Base-by-base conservation (phyloP, 2,888 invertebrate genomes). In the Trisateles emortualis region DNA sequence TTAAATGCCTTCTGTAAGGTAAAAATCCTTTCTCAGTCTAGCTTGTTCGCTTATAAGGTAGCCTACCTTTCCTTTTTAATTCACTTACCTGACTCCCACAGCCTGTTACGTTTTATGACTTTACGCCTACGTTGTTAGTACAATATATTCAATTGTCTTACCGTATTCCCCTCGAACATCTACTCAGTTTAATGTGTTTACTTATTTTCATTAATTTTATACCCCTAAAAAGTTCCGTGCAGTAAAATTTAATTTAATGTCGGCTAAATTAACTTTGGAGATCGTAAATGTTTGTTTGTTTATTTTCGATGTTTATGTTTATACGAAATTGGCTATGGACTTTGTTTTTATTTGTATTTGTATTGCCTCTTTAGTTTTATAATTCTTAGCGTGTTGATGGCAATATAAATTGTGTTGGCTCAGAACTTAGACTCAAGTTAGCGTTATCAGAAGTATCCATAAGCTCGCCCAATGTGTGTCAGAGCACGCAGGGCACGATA, bases 81-180 rank as follows among this genome's bases (percentile, higher is more conserved):
- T 77, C 72, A 76, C 75, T 81, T 83, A 78, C 76, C 69, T 72
- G 68, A 59, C 68, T 67, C 72, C 64, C 64, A 51, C 58, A 56
- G 46, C 43, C 52, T 61, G 69, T 42, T 49, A 62, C 62, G 64
- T 68, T 80, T 79, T 77, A 82, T 73, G 76, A 76, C 72, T 78
- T 74, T 59, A 56, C 72, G 68, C 68, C 64, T 64, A 54, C 64
- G 63, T 75, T 66, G 67, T 74, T 74, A 72, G 68, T 70, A 69
- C 76, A 68, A 75, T 74, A 72, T 76, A 78, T 71, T 66, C 72
- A 72, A 77, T 76, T 70, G 73, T 71, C 59, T 76, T 66, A 43
- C 66, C 61, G 56, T 67, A 62, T 65, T 53, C 47, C 59, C 48
- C 57, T 51, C 54, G 54, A 59, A 60, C 64, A 72, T 61, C 68